Conservation (phyloP, 2,797 vertebrate species). For the Distichodus sexfasciatus region DNA sequence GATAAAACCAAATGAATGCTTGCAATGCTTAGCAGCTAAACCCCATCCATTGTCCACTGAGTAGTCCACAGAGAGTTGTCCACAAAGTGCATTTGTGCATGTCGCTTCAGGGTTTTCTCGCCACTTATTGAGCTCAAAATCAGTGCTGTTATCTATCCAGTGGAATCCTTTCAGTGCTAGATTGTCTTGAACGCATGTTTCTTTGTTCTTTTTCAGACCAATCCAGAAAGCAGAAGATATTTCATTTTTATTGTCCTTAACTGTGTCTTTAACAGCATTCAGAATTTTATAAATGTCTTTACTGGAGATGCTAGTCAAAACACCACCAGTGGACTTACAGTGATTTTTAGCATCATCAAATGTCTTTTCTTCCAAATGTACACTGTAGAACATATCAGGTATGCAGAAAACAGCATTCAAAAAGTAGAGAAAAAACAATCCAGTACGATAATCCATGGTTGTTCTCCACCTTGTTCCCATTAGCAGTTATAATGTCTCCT, state of each 20-base stretch:
- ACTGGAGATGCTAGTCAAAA: constrained; percentile 66
- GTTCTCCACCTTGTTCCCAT: constrained; percentile 6
- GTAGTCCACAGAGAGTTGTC: constrained; percentile 53
- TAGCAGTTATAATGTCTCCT: constrained; percentile 7
- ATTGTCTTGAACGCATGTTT: constrained; percentile 56
- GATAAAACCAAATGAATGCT: constrained; percentile 60
- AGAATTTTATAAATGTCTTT: constrained; percentile 59
- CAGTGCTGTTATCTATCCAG: constrained; percentile 65
- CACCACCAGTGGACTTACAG: constrained; percentile 52
- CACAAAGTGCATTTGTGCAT: constrained; percentile 70
- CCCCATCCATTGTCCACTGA: constrained; percentile 53
- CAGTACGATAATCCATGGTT: constrained; percentile 48
- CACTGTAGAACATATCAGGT: constrained; percentile 22
- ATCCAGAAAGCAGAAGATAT: constrained; percentile 69
- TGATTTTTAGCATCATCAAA: constrained; percentile 47
- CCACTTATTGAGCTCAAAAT: constrained; percentile 62
- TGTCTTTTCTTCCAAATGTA: not conserved
- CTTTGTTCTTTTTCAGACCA: constrained; percentile 66
- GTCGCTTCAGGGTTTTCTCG: constrained; percentile 60
- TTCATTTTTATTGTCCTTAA: not conserved
- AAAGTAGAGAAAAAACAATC: constrained; percentile 50
- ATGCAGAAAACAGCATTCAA: constrained; percentile 24
- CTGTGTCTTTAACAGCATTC: constrained; percentile 33
- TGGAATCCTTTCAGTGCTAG: constrained; percentile 76
- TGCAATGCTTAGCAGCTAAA: constrained; percentile 66